phyloP scores from a whole-genome alignment of 2,797 vertebrate genomes.

The Halcyon badia region DNA sequence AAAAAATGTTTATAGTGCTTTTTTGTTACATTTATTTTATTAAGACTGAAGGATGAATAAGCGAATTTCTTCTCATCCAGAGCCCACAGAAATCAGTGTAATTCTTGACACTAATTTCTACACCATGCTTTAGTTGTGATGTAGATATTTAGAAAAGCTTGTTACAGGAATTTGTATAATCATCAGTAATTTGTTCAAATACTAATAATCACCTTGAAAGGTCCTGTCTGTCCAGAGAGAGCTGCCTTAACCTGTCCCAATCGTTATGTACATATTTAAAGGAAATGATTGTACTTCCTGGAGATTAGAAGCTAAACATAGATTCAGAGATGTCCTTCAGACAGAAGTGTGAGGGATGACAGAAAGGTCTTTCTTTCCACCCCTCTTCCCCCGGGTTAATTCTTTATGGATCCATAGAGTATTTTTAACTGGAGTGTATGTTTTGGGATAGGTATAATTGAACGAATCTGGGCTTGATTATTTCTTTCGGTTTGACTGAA shows the following conservation, averaged over 20 bases:
- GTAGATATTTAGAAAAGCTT: background rate
- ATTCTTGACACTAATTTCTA: background rate
- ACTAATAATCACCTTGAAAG: background rate
- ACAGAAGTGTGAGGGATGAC: background rate
- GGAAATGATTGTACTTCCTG: background rate
- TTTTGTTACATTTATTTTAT: background rate
- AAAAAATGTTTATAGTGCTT: background rate
- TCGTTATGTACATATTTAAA: background rate
- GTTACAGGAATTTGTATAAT: background rate
- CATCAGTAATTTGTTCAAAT: background rate
- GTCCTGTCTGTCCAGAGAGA: background rate
- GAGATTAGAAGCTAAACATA: background rate
- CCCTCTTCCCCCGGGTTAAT: background rate
- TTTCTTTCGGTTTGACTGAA: background rate
- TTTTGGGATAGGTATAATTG: background rate
- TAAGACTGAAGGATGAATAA: background rate
- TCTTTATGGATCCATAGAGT: background rate
- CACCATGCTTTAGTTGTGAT: background rate
- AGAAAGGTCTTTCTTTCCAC: background rate
- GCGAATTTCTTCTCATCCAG: background rate
- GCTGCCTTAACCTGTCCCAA: background rate
- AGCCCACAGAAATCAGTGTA: background rate
- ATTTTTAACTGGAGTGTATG: background rate
- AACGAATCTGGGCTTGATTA: background rate
- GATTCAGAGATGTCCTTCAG: background rate